phyloP scores from a whole-genome alignment of 2,113 vertebrate genomes.

The Gadus chalcogrammus region DNA sequence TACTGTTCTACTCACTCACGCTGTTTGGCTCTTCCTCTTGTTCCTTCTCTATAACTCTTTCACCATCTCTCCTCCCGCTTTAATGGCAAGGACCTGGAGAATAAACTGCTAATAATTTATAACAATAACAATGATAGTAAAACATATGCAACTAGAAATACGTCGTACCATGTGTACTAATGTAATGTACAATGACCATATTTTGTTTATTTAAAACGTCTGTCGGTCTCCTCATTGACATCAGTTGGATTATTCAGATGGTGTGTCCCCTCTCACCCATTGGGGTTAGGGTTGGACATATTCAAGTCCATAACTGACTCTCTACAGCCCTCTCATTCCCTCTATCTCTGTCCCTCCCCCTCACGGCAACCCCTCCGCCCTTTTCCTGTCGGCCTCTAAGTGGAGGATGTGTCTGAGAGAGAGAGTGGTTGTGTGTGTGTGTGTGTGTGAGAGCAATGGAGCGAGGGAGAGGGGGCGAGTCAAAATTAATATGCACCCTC shows the following conservation, averaged over 20 bases:
- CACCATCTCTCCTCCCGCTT: neutral
- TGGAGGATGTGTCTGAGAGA: conserved; percentile 69
- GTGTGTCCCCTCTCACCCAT: neutral
- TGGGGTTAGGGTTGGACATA: neutral
- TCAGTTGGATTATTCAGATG: conserved; percentile 19
- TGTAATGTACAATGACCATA: neutral
- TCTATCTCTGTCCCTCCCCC: conserved; percentile 24
- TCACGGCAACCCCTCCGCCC: conserved; percentile 14
- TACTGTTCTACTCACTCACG: neutral
- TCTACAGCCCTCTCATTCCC: neutral
- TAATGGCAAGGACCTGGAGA: no score
- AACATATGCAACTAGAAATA: no score
- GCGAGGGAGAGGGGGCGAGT: conserved; percentile 55
- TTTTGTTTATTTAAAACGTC: neutral
- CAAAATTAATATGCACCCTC: conserved; percentile 61
- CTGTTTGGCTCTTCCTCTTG: conserved; percentile 21
- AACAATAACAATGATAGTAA: no score
- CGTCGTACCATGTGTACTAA: no score
- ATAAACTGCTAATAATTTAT: no score
- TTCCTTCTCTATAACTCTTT: neutral
- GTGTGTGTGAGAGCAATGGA: conserved; percentile 37
- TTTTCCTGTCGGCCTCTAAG: conserved; percentile 71
- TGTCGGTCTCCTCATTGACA: neutral
- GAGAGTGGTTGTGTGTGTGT: no score
- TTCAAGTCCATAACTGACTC: conserved; percentile 13